These are phyloP conservation scores for Diaprepes abbreviatus DNA, from an alignment of 2,888 invertebrate genomes.

Conservation along the genomic window DNA sequence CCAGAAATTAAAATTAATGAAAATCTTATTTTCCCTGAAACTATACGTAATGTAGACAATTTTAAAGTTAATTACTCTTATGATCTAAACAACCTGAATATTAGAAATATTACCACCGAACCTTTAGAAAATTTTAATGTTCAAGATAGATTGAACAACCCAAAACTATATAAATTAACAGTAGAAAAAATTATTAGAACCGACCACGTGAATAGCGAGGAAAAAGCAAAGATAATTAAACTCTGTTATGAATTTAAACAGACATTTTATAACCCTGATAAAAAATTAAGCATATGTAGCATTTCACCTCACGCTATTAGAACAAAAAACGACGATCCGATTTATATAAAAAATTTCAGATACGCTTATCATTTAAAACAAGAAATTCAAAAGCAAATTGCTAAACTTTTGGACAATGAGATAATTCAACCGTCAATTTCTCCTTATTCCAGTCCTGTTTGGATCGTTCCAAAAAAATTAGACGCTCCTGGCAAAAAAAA, in stretches of 20 bases:
- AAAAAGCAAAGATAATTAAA: slow-evolving; percentile 35
- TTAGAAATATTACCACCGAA: background rate
- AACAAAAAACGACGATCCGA: slow-evolving; percentile 1
- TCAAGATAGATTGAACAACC: background rate
- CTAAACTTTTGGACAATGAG: slow-evolving; percentile 22
- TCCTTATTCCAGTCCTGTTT: slow-evolving; percentile 9
- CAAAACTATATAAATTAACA: background rate
- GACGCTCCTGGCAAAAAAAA: slow-evolving; percentile 27
- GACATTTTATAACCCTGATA: slow-evolving; percentile 29
- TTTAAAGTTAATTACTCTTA: background rate
- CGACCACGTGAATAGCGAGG: slow-evolving; percentile 44
- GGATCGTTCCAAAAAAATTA: too few species aligned
- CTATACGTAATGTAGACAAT: too few species aligned
- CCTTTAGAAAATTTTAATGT: background rate
- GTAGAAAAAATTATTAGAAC: slow-evolving; percentile 8
- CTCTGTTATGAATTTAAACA: slow-evolving; percentile 34
- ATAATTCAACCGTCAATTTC: slow-evolving; percentile 39
- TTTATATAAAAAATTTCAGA: slow-evolving; percentile 13
- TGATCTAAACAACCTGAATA: background rate
- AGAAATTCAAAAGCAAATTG: slow-evolving; percentile 23
- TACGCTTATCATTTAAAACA: slow-evolving; percentile 20
- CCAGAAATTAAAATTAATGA: background rate
- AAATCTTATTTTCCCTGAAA: too few species aligned
- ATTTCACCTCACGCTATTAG: background rate
- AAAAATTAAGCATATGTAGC: background rate